Evolutionary conservation across 2,797 vertebrate genomes (phyloP), one percentile per base, ranked within the genome.

Genomic region (Pteropus rufus): DNA sequence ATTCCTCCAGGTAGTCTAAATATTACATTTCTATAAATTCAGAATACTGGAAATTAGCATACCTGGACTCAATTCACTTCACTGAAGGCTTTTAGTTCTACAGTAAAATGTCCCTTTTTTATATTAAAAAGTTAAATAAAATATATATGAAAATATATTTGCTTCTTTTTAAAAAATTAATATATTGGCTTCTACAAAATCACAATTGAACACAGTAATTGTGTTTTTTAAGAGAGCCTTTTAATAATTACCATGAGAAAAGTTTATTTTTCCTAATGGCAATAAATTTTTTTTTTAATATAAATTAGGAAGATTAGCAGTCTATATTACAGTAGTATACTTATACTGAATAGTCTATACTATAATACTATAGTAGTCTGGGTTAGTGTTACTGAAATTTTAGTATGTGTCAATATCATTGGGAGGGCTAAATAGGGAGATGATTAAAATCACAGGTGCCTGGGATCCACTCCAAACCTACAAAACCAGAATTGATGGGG

Each of bases 381-480:
- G 31, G 6, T 46, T 44, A 7, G 5, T 84, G 26, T 81, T 87
- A 44, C 58, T 73, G 58, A 72, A 67, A 80, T 80, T 82, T 76
- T 44, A 26, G n/a, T 77, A 31, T 77, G 16, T 52, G 81, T 69
- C 56, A 81, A 49, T 54, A 69, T 85, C 73, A 46, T 3, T 21
- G 10, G n/a, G 15, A 65, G 19, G 23, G 26, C 4, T 41, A 73
- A 23, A 12, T 23, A 58, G 56, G 58, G 24, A 54, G 83, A 85
- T 44, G 34, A 95, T 84, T 88, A 77, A 91, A 93, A 90, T 36
- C 84, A 87, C 87, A 96, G 67, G 58, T 95, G 62, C 23, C 73
- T 79, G 65, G 64, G 58, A 95, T 36, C 39, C 16, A 69, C 24
- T 93, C 93, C 89, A 89, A 80, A 39, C 8, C 36, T 49, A 21